A percentile compares a stretch with the other conserved stretches of the same genome.
Evolutionary conservation across 2,113 vertebrate genomes (phyloP).

Genomic region (Herpetotheres cachinnans): DNA sequence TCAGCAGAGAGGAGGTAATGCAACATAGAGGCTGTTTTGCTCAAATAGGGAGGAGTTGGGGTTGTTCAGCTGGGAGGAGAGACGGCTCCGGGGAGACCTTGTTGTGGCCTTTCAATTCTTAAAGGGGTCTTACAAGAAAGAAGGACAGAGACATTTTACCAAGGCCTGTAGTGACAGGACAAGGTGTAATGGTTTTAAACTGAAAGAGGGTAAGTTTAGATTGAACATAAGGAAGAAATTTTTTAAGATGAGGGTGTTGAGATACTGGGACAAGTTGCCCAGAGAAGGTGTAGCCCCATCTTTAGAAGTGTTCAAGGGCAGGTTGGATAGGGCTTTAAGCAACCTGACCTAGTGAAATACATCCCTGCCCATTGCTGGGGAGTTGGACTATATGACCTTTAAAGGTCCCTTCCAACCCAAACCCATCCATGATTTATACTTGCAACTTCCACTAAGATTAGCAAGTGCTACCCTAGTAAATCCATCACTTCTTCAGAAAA

Average conservation of each 20-base stretch:
- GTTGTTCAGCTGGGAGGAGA: neutral
- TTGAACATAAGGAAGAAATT: neutral
- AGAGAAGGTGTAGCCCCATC: neutral
- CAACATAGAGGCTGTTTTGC: neutral
- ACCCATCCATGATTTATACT: neutral
- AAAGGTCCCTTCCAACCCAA: neutral
- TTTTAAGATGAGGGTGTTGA: neutral
- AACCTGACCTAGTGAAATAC: neutral
- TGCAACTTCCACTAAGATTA: neutral
- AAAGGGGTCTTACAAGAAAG: neutral
- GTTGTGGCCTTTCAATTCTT: neutral
- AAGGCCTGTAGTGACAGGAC: neutral
- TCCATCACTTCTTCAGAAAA: neutral
- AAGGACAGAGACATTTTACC: neutral
- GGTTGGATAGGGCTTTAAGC: neutral
- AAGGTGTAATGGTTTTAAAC: neutral
- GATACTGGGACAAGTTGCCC: neutral
- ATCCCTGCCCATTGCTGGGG: neutral
- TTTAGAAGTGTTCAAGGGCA: too few relatives aligned
- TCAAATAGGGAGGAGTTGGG: neutral
- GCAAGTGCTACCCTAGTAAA: neutral
- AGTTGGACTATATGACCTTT: neutral
- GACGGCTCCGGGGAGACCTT: neutral
- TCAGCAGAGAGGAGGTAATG: neutral
- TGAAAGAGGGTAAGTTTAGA: neutral